Base-by-base conservation (phyloP, 2,797 vertebrate genomes). In the Craterocephalus amniculus region DNA sequence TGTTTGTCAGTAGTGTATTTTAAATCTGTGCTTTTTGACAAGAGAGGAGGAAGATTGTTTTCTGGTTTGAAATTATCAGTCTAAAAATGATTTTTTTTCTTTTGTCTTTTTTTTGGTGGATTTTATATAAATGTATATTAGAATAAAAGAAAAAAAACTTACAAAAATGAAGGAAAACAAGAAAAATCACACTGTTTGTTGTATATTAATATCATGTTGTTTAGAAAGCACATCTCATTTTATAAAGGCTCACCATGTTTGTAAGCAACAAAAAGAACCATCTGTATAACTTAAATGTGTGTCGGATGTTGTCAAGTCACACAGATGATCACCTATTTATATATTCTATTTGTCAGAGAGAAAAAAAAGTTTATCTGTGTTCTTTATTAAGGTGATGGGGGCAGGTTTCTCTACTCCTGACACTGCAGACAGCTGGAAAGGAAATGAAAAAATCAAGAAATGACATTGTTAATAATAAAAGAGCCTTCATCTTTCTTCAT, bases 71-170 rank as follows among this genome's bases (percentile, higher is more conserved):
- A 84, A 81, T 67, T 67, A 83, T 88, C 78, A 85, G 78, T 88
- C 78, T 79, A 84, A 86, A 90, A 90, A 91, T 59, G 74, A 64
- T 89, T 88, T 91, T 45, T n/a, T 22, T n/a, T 40, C 86, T 84
- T 88, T 89, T 49, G 45, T 9, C 45, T 93, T 92, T 93, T 31
- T 31, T 31, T 0, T 88, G 85, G 89, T 91, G 87, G 66, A 40
- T 92, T 94, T 94, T 94, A 88, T 94, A 90, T 87, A 94, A 91
- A 92, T 94, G 92, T 94, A 95, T 92, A 94, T 93, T 92, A 90
- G 84, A 90, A 70, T 90, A 76, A 89, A 85, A 89, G 85, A 76
- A 81, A 74, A 66, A 78, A 79, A 76, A 66, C 61, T 4, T 31
- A 68, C 38, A 52, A 52, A 32, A 55, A 29, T 6, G 10, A 60